phyloP scores from a whole-genome alignment of 1,140 invertebrate genomes.

The Lanistes nyassanus region DNA sequence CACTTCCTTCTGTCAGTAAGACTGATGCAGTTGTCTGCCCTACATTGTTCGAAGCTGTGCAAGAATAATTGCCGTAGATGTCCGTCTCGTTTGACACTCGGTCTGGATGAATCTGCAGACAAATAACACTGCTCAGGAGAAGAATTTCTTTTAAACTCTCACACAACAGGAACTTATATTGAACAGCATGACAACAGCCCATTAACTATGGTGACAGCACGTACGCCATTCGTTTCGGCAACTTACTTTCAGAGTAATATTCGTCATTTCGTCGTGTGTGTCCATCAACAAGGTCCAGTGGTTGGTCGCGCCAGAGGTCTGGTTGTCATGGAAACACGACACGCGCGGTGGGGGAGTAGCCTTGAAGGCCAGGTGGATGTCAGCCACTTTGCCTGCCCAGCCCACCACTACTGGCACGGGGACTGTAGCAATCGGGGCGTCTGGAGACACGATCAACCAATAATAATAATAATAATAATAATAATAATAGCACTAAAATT shows the following conservation, averaged over 20 bases:
- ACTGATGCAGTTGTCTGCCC: conserved; percentile 16
- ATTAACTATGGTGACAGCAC: no score
- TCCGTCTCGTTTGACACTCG: no score
- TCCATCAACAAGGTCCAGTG: conserved; percentile 12
- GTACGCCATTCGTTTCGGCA: no score
- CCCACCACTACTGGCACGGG: background rate
- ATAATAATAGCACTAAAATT: background rate
- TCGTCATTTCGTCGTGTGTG: conserved; percentile 4
- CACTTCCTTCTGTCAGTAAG: conserved; percentile 10
- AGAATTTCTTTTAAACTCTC: no score
- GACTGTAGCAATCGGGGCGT: conserved; percentile 13
- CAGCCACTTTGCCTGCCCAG: background rate
- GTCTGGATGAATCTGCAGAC: no score
- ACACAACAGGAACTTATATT: no score
- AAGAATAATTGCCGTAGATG: conserved; percentile 4
- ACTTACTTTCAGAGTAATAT: background rate
- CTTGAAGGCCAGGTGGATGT: conserved; percentile 2
- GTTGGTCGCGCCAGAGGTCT: background rate
- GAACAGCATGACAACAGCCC: no score
- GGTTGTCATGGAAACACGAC: background rate
- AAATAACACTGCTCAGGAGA: no score
- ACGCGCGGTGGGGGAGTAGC: background rate
- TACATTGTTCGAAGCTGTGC: conserved; percentile 15
- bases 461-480: conserved; percentile 10
- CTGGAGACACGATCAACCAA: background rate